Percentiles rank a stretch among this genome's conserved stretches.
These are phyloP conservation scores for Pinctada fucata DNA, from an alignment of 2,888 invertebrate species.

Conservation along the genomic window DNA sequence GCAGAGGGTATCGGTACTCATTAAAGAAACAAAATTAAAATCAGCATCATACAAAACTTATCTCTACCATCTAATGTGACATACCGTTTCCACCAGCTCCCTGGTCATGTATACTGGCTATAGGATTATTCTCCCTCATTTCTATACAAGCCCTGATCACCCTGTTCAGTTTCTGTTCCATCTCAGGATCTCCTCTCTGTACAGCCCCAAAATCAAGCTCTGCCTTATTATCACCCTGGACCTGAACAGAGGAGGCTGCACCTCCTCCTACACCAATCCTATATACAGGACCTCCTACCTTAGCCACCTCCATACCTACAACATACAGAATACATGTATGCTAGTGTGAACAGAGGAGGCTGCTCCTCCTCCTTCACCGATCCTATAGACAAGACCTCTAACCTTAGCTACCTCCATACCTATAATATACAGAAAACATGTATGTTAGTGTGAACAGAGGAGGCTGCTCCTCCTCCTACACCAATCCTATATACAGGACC, in stretches of 20 bases:
- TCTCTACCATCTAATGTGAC: neutral
- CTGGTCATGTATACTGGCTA: slow-evolving; percentile 97
- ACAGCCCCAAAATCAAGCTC: slow-evolving; percentile 96
- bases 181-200: slow-evolving; percentile 97
- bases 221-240: slow-evolving; percentile 91
- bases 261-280: slow-evolving; percentile 99
- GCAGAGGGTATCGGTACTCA: too few species aligned
- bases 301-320: slow-evolving; percentile 91
- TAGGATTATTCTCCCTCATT: slow-evolving; percentile 87
- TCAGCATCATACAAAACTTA: too few species aligned
- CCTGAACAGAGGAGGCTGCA: slow-evolving; percentile 96
- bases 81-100: slow-evolving; percentile 93
- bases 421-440: too few species aligned
- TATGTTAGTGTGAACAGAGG: slow-evolving; percentile 96
- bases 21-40: too few species aligned
- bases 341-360: slow-evolving; percentile 91
- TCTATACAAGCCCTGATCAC: slow-evolving; percentile 95
- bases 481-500: slow-evolving; percentile 99
- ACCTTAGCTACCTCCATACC: slow-evolving; percentile 95
- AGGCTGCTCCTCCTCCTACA: slow-evolving; percentile 98
- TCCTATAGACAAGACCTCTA: slow-evolving; percentile 97
- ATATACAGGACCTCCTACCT: slow-evolving; percentile 98
- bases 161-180: slow-evolving; percentile 98
- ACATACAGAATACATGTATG: too few species aligned
- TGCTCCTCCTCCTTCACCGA: slow-evolving; percentile 98